Base-by-base conservation (phyloP, 2,797 vertebrate genomes). In the Muscicapa comitata region DNA sequence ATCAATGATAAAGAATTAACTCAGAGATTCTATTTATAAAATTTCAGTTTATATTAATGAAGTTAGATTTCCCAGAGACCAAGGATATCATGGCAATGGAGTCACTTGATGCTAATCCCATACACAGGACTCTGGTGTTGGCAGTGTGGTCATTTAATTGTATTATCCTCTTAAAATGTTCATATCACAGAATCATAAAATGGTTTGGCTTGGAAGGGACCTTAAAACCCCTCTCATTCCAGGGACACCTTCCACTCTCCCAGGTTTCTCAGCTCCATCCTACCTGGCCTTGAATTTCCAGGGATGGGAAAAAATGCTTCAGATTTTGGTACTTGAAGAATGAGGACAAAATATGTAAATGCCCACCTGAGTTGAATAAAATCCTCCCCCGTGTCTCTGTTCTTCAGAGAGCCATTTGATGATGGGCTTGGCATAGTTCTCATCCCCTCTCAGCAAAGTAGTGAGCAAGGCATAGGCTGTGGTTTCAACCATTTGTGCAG, bases 371-470 rank as follows among this genome's bases (percentile, higher is more conserved):
- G 98, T 97, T 1, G 99, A 99, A 93, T 98, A 98, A 97, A 99
- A 98, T 37, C 98, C 99, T 24, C 98, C 98, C 68, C 99, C 99
- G 0, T 99, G 98, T 90, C 98, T 97, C 94, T 99, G 99, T 38
- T 99, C 98, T 92, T 99, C 98, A 11, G 98, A 98, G 71, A 99
- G 95, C 99, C 99, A 99, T 40, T 77, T 97, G 80, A 99, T 73
- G 78, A 99, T 97, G 2, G 99, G 98, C 51, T 98, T 98, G 42
- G 97, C 97, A 31, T 99, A 99, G 2, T 1, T 31, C 15, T 96
- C 89, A 10, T 98, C 97, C 48, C 98, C 98, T 94, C 98, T 97
- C 5, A 92, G 96, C 88, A 99, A 89, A 42, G 96, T 2, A 4
- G 98, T 97, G 50, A 99, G 98, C 91, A 99, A 92, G 51, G 98